Conservation (phyloP, 2,888 invertebrate species). For the Apamea anceps region DNA sequence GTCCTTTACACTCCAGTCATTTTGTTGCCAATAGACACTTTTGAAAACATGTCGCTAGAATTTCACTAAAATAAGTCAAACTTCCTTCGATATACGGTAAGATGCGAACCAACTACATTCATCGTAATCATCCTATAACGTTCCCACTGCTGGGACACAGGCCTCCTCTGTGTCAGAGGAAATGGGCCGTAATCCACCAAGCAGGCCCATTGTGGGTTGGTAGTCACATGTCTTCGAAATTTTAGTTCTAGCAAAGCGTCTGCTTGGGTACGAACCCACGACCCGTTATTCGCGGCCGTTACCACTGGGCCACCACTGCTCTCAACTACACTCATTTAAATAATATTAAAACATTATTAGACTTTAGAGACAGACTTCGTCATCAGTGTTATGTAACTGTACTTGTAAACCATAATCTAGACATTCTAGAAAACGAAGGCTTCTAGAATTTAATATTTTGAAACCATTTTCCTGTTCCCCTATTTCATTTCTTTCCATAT, state of each 20-base stretch:
- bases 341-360: neutral
- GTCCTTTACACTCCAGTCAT: neutral
- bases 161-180: too few species aligned
- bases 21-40: too few species aligned
- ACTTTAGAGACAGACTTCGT: neutral
- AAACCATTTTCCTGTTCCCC: conserved; percentile 59
- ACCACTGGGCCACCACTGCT: neutral
- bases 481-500: conserved; percentile 40
- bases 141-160: too few species aligned
- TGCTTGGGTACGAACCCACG: neutral
- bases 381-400: conserved; percentile 39
- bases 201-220: neutral
- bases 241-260: neutral
- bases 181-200: neutral
- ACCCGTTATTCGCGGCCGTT: neutral
- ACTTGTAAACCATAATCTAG: conserved; percentile 10
- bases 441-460: conserved; percentile 27
- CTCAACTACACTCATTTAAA: neutral
- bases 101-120: too few species aligned
- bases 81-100: too few species aligned
- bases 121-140: too few species aligned
- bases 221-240: neutral
- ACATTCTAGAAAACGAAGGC: conserved; percentile 24
- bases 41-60: too few species aligned
- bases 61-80: too few species aligned